These are phyloP conservation scores for Psix sp. DNA, from an alignment of 1,140 invertebrate species.

Conservation along the genomic window DNA sequence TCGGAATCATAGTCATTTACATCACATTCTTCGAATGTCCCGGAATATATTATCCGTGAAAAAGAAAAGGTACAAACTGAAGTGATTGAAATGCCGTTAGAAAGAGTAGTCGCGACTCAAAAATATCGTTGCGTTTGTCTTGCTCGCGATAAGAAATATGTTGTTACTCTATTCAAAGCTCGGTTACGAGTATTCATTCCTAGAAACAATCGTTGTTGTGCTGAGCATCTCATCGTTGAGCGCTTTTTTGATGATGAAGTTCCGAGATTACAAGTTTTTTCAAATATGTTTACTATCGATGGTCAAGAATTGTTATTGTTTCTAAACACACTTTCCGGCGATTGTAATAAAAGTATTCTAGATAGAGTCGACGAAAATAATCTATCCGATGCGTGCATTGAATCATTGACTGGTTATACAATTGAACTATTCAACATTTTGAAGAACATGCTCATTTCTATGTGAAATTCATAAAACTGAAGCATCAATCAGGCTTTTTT, in stretches of 20 bases:
- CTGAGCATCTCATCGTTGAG: slow-evolving; percentile 28
- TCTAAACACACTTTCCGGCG: slow-evolving; percentile 21
- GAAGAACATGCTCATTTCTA: slow-evolving; percentile 1
- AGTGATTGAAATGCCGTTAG: slow-evolving; percentile 30
- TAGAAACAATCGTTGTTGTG: slow-evolving; percentile 43
- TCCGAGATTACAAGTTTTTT: slow-evolving; percentile 9
- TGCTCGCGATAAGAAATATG: slow-evolving; percentile 6
- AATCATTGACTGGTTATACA: slow-evolving; percentile 6
- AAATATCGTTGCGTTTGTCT: slow-evolving; percentile 33
- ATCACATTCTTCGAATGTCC: slow-evolving; percentile 16
- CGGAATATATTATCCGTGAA: slow-evolving; percentile 3
- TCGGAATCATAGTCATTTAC: background rate
- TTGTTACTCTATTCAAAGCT: slow-evolving; percentile 31
- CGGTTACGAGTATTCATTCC: slow-evolving; percentile 48
- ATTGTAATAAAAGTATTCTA: slow-evolving; percentile 15
- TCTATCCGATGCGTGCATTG: slow-evolving; percentile 11
- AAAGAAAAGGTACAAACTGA: slow-evolving; percentile 14
- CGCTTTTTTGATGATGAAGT: slow-evolving; percentile 42
- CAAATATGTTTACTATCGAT: slow-evolving; percentile 16
- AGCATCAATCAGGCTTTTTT: slow-evolving; percentile 17
- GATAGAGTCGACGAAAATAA: slow-evolving; percentile 38
- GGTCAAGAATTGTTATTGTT: slow-evolving; percentile 21
- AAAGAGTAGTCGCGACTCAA: slow-evolving; percentile 25
- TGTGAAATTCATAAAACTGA: slow-evolving; percentile 9
- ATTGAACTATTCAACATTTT: slow-evolving; percentile 4